Evolutionary conservation across 2,888 invertebrate species (phyloP).

Genomic region (Gasteruption jaculator): DNA sequence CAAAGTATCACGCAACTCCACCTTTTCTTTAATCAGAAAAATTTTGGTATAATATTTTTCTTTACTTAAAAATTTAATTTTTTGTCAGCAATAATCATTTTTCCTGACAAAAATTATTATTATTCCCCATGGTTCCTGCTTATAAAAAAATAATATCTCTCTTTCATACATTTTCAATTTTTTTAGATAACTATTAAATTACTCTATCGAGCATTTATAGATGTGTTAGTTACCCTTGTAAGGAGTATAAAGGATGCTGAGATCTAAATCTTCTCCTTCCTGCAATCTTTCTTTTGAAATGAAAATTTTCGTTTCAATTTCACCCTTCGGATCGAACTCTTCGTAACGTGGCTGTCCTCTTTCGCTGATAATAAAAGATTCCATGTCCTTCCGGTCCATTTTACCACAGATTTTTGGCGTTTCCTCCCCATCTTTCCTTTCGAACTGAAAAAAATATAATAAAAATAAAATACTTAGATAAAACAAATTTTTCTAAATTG

Average conservation of each 20-base stretch:
- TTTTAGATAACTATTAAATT: too few species aligned
- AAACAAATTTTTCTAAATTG: conserved; percentile 38
- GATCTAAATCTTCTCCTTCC: conserved; percentile 40
- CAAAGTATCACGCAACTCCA: too few species aligned
- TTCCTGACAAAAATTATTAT: too few species aligned
- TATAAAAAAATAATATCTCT: not conserved
- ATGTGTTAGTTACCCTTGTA: conserved; percentile 43
- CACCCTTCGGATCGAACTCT: conserved; percentile 31
- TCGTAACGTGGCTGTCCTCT: conserved; percentile 18
- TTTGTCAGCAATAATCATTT: too few species aligned
- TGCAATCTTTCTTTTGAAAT: conserved; percentile 42
- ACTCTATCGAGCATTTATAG: not conserved
- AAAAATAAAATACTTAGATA: not conserved
- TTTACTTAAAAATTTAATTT: too few species aligned
- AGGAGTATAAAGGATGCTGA: conserved; percentile 53
- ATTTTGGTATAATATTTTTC: too few species aligned
- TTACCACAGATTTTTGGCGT: conserved; percentile 45
- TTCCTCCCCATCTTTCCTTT: conserved; percentile 34
- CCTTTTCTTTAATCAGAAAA: too few species aligned
- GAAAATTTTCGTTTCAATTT: conserved; percentile 50
- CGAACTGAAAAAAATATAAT: conserved; percentile 35
- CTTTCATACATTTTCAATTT: too few species aligned
- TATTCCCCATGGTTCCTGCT: not conserved
- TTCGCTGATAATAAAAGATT: conserved; percentile 24
- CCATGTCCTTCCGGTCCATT: conserved; percentile 36